Evolutionary conservation across 2,113 vertebrate species (phyloP).

Genomic region (Anseranas semipalmata): DNA sequence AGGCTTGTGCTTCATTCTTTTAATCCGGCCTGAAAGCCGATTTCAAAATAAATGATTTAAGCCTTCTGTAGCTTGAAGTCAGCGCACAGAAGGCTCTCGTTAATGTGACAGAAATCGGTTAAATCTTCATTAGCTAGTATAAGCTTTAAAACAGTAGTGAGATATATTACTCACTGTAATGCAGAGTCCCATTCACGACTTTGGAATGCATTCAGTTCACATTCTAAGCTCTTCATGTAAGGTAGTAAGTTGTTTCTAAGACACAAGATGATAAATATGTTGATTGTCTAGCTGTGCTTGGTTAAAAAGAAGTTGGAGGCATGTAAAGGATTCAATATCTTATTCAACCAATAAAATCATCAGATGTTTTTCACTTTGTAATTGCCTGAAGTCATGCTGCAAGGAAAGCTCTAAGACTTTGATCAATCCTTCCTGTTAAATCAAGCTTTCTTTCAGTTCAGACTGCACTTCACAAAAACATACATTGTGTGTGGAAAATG

Average conservation of each 20-base stretch:
- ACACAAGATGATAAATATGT: neutral
- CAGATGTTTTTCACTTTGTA: neutral
- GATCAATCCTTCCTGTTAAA: neutral
- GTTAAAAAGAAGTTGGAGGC: neutral
- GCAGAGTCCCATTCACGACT: neutral
- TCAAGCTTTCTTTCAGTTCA: neutral
- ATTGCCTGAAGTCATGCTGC: neutral
- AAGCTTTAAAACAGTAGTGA: neutral
- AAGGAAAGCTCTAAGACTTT: neutral
- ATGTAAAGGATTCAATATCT: fast-evolving
- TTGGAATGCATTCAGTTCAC: neutral
- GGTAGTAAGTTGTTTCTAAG: neutral
- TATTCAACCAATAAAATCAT: neutral
- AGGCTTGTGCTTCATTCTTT: neutral
- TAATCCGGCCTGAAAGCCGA: neutral
- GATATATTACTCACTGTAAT: neutral
- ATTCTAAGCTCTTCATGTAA: fast-evolving
- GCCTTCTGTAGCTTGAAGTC: neutral
- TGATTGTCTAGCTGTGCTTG: neutral
- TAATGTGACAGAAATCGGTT: neutral
- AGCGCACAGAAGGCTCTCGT: neutral
- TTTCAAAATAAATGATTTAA: neutral
- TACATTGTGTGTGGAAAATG: neutral
- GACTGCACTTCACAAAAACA: fast-evolving
- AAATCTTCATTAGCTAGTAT: neutral